Percentiles rank a stretch among this genome's conserved stretches.
These are phyloP conservation scores for Microplitis manilae DNA, from an alignment of 2,888 invertebrate species.

Conservation along the genomic window DNA sequence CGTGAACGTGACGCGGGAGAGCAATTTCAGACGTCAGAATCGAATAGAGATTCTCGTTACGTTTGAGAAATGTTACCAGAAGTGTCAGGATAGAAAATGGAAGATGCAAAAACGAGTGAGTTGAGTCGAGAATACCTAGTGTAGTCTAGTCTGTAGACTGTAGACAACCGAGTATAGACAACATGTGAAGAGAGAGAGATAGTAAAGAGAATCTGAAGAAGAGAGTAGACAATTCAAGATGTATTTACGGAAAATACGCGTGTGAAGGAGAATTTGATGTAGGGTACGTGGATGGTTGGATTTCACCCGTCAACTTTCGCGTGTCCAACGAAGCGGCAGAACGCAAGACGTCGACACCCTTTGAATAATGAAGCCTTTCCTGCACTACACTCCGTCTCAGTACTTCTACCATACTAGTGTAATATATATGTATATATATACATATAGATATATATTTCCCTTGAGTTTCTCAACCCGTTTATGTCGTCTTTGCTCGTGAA, in stretches of 20 bases:
- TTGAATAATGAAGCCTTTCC: conserved; percentile 69
- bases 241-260: conserved; percentile 25
- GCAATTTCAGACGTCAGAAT: conserved; percentile 4
- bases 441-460: conserved; percentile 52
- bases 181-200: conserved; percentile 25
- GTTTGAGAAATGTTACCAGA: conserved; percentile 15
- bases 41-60: conserved; percentile 25
- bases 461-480: conserved; percentile 55
- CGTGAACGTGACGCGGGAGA: conserved; percentile 10
- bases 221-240: conserved; percentile 36
- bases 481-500: conserved; percentile 45
- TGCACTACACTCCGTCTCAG: conserved; percentile 40
- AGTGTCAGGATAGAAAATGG: conserved; percentile 34
- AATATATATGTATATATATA: too few species aligned
- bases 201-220: conserved; percentile 27
- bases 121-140: background rate
- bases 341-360: conserved; percentile 67
- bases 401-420: too few species aligned
- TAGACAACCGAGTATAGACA: background rate
- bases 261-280: conserved; percentile 35
- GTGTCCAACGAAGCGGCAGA: conserved; percentile 64
- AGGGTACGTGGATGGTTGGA: conserved; percentile 56
- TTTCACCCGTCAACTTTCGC: conserved; percentile 65
- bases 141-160: conserved; percentile 3
- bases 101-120: conserved; percentile 30